phyloP scores from a whole-genome alignment of 2,797 vertebrate genomes.

The Aeoliscus strigatus region DNA sequence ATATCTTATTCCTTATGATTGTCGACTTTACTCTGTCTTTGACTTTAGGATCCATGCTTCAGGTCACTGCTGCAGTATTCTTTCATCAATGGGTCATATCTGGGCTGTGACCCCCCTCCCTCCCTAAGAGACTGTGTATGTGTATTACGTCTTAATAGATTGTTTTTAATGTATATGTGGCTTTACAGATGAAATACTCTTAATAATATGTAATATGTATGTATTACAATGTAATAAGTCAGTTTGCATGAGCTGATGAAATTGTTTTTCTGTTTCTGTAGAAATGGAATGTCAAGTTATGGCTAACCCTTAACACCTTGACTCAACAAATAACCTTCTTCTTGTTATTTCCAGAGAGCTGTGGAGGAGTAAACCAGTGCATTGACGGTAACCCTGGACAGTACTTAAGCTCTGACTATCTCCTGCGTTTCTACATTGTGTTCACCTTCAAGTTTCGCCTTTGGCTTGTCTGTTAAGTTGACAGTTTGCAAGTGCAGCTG shows the following conservation, averaged over 20 bases:
- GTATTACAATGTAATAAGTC: no score
- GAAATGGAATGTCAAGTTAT: no score
- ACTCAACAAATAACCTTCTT: background rate
- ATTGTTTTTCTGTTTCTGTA: no score
- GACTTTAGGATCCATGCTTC: constrained; percentile 85
- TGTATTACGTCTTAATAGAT: background rate
- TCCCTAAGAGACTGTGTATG: constrained; percentile 69
- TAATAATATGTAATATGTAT: no score
- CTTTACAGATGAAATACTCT: background rate
- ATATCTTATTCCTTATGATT: background rate
- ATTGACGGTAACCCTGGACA: background rate
- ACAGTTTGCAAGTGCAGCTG: no score
- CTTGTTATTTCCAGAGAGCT: constrained; percentile 24
- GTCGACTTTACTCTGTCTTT: constrained; percentile 1
- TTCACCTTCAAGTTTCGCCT: constrained; percentile 9
- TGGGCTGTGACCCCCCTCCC: constrained; percentile 85
- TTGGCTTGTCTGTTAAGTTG: constrained; percentile 11
- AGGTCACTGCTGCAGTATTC: constrained; percentile 84
- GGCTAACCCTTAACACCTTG: background rate
- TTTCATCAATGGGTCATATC: constrained; percentile 77
- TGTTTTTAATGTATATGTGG: background rate
- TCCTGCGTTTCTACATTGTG: background rate
- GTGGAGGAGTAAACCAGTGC: constrained; percentile 22
- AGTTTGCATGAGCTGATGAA: no score
- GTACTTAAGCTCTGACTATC: background rate